Evolutionary conservation across 2,113 vertebrate species (phyloP).

Genomic region (Chaetodon trifascialis): DNA sequence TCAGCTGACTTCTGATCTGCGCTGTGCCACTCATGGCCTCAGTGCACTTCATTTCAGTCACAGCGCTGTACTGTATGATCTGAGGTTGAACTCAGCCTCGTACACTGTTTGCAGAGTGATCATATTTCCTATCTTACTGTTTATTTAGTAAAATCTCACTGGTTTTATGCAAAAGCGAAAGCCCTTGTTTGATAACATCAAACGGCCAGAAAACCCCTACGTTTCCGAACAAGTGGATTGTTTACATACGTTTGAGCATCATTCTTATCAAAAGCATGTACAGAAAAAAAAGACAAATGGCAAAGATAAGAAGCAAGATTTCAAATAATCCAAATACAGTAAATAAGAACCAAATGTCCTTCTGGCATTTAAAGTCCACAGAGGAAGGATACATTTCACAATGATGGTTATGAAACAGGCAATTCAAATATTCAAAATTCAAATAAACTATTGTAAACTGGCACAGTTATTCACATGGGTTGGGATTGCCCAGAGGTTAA

Average conservation of each 20-base stretch:
- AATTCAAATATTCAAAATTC: not conserved
- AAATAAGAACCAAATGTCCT: not conserved
- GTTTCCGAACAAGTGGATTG: not conserved
- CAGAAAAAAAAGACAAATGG: too few relatives aligned
- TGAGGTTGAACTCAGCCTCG: not conserved
- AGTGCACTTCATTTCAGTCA: not conserved
- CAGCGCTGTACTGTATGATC: not conserved
- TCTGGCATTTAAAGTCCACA: not conserved
- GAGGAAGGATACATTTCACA: not conserved
- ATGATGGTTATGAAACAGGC: not conserved
- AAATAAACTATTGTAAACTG: not conserved
- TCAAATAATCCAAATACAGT: not conserved
- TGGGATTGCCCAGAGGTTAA: not conserved
- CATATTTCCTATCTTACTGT: not conserved
- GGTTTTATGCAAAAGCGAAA: not conserved
- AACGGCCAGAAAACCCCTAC: not conserved
- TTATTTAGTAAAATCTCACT: not conserved
- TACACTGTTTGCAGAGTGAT: not conserved
- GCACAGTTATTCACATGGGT: not conserved
- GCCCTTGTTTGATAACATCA: not conserved
- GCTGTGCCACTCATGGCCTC: not conserved
- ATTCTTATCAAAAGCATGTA: not conserved
- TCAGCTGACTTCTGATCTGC: conserved; percentile 41
- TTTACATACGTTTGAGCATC: too few relatives aligned
- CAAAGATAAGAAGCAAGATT: too few relatives aligned